Evolutionary conservation across 2,888 invertebrate genomes (phyloP).

Genomic region (Rotaria macrura): DNA sequence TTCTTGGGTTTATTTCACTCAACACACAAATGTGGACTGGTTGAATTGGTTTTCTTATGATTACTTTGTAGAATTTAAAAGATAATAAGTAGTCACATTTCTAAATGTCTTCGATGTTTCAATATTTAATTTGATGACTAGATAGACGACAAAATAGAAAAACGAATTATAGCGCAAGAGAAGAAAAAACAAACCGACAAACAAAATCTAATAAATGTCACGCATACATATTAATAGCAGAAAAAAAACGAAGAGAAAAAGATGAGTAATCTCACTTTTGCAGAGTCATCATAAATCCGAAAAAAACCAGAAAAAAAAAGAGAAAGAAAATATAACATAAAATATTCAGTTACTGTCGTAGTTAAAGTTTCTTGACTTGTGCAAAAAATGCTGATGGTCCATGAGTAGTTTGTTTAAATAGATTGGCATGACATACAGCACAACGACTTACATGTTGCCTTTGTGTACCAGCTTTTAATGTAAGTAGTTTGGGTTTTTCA

Average conservation of each 20-base stretch:
- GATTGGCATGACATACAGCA: slow-evolving; percentile 56
- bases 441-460: slow-evolving; percentile 77
- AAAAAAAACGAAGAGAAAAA: neutral
- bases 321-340: slow-evolving; percentile 15
- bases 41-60: too few species aligned
- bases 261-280: neutral
- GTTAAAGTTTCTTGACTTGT: slow-evolving; percentile 11
- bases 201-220: neutral
- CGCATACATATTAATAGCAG: neutral
- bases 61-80: too few species aligned
- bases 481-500: slow-evolving; percentile 67
- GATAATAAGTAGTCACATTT: neutral
- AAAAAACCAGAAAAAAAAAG: neutral
- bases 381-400: slow-evolving; percentile 16
- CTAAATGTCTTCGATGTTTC: neutral
- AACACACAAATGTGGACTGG: too few species aligned
- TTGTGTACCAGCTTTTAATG: slow-evolving; percentile 71
- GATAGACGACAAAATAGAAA: slow-evolving; percentile 2
- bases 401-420: neutral
- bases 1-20: too few species aligned
- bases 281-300: neutral
- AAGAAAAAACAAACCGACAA: neutral
- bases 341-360: neutral
- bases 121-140: neutral
- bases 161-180: too few species aligned